Evolutionary conservation across 2,113 vertebrate species (phyloP).

Genomic region (Cebidichthys violaceus): DNA sequence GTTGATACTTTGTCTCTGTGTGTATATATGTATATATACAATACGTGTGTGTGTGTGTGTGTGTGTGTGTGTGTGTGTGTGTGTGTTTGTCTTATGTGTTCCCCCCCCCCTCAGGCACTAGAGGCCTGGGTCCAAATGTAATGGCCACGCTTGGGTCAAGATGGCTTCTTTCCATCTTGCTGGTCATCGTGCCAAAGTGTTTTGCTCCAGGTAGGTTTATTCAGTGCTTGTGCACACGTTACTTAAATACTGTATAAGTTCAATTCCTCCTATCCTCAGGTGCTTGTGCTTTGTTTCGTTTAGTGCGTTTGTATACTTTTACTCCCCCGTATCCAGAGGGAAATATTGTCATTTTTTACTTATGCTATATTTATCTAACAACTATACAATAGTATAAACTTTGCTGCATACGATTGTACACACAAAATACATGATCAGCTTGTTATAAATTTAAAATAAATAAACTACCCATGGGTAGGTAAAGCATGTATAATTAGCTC

Average conservation of each 20-base stretch:
- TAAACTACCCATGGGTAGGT: background rate
- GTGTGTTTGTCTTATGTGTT: background rate
- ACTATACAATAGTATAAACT: background rate
- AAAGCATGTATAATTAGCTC: background rate
- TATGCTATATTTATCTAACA: background rate
- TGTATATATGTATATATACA: no score
- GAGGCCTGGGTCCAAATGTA: conserved; percentile 46
- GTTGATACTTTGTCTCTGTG: background rate
- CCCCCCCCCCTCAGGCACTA: conserved; percentile 33
- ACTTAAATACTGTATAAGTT: background rate
- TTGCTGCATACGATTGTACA: background rate
- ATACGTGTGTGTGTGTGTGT: no score
- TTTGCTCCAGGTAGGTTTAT: conserved; percentile 52
- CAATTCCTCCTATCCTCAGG: background rate
- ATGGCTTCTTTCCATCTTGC: conserved; percentile 59
- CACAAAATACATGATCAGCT: background rate
- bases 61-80: background rate
- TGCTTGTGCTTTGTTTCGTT: background rate
- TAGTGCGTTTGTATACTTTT: background rate
- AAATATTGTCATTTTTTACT: background rate
- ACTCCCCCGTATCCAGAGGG: background rate
- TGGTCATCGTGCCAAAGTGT: conserved; percentile 22
- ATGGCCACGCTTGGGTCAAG: conserved; percentile 58
- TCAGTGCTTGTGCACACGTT: background rate
- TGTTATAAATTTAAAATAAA: background rate